Evolutionary conservation across 92 coral and sea anemone genomes (phyloP).

Genomic region (Umimayanthus kanabou): DNA sequence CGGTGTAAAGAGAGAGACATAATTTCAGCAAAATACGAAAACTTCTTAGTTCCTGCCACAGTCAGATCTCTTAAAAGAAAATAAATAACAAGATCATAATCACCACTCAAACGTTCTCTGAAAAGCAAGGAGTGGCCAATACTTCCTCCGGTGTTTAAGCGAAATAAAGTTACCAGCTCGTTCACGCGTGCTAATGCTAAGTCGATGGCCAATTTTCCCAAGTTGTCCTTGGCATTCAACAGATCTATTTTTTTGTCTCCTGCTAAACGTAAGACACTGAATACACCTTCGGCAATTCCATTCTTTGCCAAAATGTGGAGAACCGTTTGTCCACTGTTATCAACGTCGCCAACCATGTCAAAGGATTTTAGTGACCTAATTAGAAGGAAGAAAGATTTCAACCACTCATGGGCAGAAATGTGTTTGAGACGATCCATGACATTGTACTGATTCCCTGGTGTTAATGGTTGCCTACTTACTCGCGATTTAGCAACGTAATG

Average conservation of each 20-base stretch:
- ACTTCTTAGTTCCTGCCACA: not conserved
- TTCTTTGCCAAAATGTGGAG: constrained; percentile 10
- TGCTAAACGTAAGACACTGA: fast-evolving
- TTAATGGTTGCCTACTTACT: not conserved
- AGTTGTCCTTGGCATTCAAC: constrained; percentile 10
- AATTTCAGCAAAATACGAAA: constrained; percentile 13
- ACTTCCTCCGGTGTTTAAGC: not conserved
- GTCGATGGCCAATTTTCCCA: constrained; percentile 16
- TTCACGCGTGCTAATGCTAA: constrained; percentile 11
- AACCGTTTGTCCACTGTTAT: constrained; percentile 7
- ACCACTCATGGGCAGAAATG: not conserved
- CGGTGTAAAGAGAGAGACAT: not conserved
- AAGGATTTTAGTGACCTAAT: not conserved
- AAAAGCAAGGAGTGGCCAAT: not conserved
- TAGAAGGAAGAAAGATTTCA: not conserved
- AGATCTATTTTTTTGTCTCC: not conserved
- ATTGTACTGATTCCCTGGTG: not conserved
- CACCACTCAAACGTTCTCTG: not conserved
- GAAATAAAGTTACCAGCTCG: not conserved
- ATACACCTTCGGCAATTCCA: not conserved
- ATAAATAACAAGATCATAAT: not conserved
- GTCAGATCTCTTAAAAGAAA: not conserved
- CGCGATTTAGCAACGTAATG: not conserved
- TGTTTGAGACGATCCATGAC: not conserved
- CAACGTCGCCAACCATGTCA: not conserved